Base-by-base conservation (phyloP, 2,888 invertebrate genomes). In the Iselma pallidipennis region DNA sequence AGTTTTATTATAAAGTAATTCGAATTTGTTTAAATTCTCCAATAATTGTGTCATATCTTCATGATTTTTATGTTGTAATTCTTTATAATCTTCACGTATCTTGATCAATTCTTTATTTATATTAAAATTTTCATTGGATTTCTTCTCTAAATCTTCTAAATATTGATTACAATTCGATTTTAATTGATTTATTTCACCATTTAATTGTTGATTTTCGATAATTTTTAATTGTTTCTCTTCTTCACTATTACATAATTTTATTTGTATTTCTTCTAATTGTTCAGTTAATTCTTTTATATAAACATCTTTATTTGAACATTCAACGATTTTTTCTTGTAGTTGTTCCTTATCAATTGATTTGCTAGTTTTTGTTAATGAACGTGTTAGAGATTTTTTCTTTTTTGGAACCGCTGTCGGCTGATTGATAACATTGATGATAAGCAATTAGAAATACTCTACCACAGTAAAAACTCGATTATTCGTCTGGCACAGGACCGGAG, bases 301-400 rank as follows among this genome's bases (percentile, higher is more conserved):
- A 55, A 81, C 79, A 65, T 83, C 84, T 78, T 86, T 85, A 66
- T 83, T 83, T 63, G 83, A 82, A 63, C 85, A 84, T 75, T 86
- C 86, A 19, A 84, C 83, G 58, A 77, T 78, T 75, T 85, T 85
- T 60, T 85, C 85, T 67, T 83, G 81, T n/a, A 85, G 68, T 10
- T 78, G 81, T 55, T 85, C 84, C 16, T 69, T 50, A 56, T 74
- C 65, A 56, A 58, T 64, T 10, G 45, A 45, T 45, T 45, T 45
- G 0, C 21, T 21, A 7, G 66, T 53, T 61, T 68, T 67, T 29
- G 63, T 65, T n/a, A 61, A 58, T 12, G 71, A 65, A n/a, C 54
- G 21, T 23, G 51, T 45, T 19, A 61, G 59, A n/a, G 61, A 55
- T 63, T 71, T 71, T 42, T 71, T 73, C 66, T 71, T 73, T 49